These are phyloP conservation scores for Parapristionchus giblindavisi DNA, from an alignment of 2,888 invertebrate species.

Conservation along the genomic window DNA sequence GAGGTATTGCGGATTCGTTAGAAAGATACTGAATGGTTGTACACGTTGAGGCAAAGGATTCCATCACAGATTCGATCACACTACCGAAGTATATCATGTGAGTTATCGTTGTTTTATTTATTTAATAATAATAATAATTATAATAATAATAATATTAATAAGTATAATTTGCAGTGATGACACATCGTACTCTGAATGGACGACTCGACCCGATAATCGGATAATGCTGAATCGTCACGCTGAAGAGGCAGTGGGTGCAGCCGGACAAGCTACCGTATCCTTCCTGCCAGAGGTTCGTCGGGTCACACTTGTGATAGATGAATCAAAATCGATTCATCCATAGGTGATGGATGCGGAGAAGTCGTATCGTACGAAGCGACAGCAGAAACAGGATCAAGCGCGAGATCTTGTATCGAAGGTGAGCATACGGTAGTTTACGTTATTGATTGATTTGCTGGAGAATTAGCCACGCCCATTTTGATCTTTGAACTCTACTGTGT, in stretches of 20 bases:
- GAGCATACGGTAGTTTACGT: not conserved
- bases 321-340: too few relatives aligned
- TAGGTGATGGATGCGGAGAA: not conserved
- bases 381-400: conserved; percentile 24
- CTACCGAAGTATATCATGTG: conserved; percentile 32
- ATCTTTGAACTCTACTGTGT: not conserved
- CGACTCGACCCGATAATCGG: not conserved
- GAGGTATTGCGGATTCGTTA: too few relatives aligned
- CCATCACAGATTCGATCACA: conserved; percentile 20
- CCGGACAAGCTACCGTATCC: not conserved
- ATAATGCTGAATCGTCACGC: conserved; percentile 36
- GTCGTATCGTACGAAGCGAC: conserved; percentile 13
- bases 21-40: conserved; percentile 9
- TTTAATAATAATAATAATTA: too few relatives aligned
- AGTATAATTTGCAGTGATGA: conserved; percentile 25
- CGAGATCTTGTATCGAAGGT: not conserved
- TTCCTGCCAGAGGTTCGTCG: conserved; percentile 17
- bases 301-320: not conserved
- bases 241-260: conserved; percentile 26
- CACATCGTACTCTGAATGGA: conserved; percentile 19
- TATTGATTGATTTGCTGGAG: not conserved
- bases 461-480: not conserved
- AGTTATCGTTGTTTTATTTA: too few relatives aligned
- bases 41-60: conserved; percentile 32
- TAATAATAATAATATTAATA: too few relatives aligned